Percentiles rank a stretch among this genome's conserved stretches.
phyloP scores from a whole-genome alignment of 2,888 invertebrate genomes.

The Eupithecia centaureata region DNA sequence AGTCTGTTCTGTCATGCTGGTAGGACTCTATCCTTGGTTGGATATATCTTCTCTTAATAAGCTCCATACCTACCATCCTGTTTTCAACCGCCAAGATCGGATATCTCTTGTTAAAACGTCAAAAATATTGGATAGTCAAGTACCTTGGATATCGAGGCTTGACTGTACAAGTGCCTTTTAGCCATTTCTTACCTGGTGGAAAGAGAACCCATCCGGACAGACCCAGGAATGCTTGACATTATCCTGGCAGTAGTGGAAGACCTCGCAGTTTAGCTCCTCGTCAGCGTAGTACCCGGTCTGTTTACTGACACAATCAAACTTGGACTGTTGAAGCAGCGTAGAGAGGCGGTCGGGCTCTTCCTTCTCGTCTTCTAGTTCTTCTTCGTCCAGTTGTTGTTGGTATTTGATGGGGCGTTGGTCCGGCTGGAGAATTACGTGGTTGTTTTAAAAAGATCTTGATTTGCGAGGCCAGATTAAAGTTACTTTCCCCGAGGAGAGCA shows the following conservation, averaged over 20 bases:
- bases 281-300: conserved; percentile 96
- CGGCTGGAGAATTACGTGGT: conserved; percentile 43
- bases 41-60: too few relatives aligned
- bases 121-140: too few relatives aligned
- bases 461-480: neutral
- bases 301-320: conserved; percentile 91
- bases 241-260: conserved; percentile 97
- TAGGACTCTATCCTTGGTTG: too few relatives aligned
- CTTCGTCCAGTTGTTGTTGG: conserved; percentile 64
- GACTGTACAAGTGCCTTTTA: conserved; percentile 2
- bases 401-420: conserved; percentile 64
- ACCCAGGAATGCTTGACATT: conserved; percentile 96
- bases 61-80: too few relatives aligned
- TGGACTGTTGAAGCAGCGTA: conserved; percentile 90
- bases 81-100: too few relatives aligned
- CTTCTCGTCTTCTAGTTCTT: conserved; percentile 88
- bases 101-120: too few relatives aligned
- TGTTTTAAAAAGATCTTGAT: neutral
- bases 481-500: neutral
- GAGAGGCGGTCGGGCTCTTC: conserved; percentile 94
- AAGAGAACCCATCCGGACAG: conserved; percentile 95
- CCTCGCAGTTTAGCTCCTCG: conserved; percentile 93
- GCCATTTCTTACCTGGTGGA: conserved; percentile 88
- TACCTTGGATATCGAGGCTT: too few relatives aligned
- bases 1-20: too few relatives aligned